Evolutionary conservation across 2,797 vertebrate species (phyloP), one percentile per base, ranked within the genome.

Genomic region (Scarus forsteni): DNA sequence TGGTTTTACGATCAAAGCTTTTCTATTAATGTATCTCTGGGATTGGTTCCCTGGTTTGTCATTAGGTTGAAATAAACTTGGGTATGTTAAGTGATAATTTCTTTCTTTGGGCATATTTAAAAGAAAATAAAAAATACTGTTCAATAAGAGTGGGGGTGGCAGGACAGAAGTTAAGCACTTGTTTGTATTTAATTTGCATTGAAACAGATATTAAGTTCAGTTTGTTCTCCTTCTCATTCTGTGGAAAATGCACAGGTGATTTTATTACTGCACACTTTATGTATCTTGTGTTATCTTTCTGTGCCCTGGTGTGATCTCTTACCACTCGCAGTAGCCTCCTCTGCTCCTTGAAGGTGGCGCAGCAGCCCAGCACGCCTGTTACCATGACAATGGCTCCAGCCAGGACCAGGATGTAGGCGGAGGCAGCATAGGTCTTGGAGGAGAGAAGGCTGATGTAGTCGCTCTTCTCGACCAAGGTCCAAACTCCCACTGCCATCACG

Each of bases 371-470:
- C 93, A 94, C 88, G 48, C 94, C 94, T 3, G 94, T 95, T 86
- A 94, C 88, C 94, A 94, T 94, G 88, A 95, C 94, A 36, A 93
- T 93, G 79, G 80, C 92, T 79, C 94, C 94, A 8, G 94, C 93
- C 76, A 95, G 69, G 68, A 94, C 85, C 78, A 99, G 94, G 85
- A 99, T 98, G 87, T 97, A 98, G 74, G 98, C 96, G n/a, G 96
- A 97, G 50, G 95, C 96, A 8, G 96, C 95, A 16, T 98, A 99
- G 0, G 95, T 98, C 88, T 94, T 94, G 46, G 98, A 99, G 79
- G 97, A 94, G 75, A 99, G 95, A 39, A 99, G 94, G 90, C 97
- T 99, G 92, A 99, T 99, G 91, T 98, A 99, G 93, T 99, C 97
- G 36, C 96, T 98, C 94, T 99, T 99, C 91, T 96, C 94, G 42